Evolutionary conservation across 2,888 invertebrate species (phyloP).

Genomic region (Periphyllus acericola): DNA sequence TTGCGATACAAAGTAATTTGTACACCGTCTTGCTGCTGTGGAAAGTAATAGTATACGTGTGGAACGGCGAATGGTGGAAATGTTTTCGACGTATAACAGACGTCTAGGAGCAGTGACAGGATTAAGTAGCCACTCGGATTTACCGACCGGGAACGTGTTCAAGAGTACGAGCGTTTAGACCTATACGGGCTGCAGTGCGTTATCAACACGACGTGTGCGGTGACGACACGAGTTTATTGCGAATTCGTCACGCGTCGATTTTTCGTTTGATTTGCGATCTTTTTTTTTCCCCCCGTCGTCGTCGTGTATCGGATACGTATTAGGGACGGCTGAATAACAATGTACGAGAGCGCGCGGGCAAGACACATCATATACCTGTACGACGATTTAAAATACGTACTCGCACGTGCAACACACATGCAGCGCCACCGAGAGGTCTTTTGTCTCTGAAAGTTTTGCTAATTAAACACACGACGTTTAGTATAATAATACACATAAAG

Average conservation of each 20-base stretch:
- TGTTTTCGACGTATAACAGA: too few relatives aligned
- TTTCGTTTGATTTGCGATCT: not conserved
- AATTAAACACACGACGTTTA: conserved; percentile 49
- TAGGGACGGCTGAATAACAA: too few relatives aligned
- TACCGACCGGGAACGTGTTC: too few relatives aligned
- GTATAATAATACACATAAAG: not conserved
- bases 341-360: not conserved
- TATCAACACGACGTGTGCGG: conserved; percentile 25
- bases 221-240: conserved; percentile 26
- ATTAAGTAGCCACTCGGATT: too few relatives aligned
- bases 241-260: conserved; percentile 25
- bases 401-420: not conserved
- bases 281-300: not conserved
- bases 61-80: too few relatives aligned
- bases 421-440: not conserved
- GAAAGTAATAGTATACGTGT: too few relatives aligned
- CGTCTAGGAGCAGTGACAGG: too few relatives aligned
- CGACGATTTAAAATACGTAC: too few relatives aligned
- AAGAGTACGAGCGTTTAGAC: too few relatives aligned
- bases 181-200: too few relatives aligned
- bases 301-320: conserved; percentile 38
- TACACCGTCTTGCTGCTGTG: too few relatives aligned
- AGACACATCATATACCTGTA: not conserved
- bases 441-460: conserved; percentile 44
- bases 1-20: too few relatives aligned